Conservation (phyloP, 2,888 invertebrate genomes). For the Hydriomena furcata region DNA sequence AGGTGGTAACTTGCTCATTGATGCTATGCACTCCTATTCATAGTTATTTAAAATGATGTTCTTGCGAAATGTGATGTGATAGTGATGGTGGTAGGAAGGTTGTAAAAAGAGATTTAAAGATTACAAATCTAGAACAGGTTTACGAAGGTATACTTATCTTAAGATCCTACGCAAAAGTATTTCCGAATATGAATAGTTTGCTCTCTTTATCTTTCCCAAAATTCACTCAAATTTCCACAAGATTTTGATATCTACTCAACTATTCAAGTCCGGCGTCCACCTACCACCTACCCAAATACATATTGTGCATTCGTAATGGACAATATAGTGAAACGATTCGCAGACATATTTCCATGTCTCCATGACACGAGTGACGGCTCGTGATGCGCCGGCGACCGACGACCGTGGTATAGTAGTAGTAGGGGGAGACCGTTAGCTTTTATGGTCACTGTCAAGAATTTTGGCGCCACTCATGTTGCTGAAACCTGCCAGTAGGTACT, state of each 20-base stretch:
- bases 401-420: constrained; percentile 29
- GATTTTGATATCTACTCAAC: constrained; percentile 11
- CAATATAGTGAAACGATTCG: constrained; percentile 20
- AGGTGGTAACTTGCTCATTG: too few species aligned
- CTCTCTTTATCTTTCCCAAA: too few species aligned
- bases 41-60: too few species aligned
- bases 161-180: constrained; percentile 2
- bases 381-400: constrained; percentile 16
- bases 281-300: constrained; percentile 15
- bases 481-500: too few species aligned
- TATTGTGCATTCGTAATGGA: constrained; percentile 19
- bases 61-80: too few species aligned
- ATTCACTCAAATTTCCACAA: too few species aligned
- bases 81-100: too few species aligned
- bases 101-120: too few species aligned
- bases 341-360: constrained; percentile 23
- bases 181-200: too few species aligned
- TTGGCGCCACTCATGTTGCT: constrained; percentile 45
- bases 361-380: constrained; percentile 15
- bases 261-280: constrained; percentile 19
- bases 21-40: too few species aligned
- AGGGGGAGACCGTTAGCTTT: constrained; percentile 45
- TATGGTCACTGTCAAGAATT: constrained; percentile 44
- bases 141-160: too few species aligned
- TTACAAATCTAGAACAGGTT: too few species aligned